Percentiles rank a stretch among this genome's conserved stretches.
phyloP scores from a whole-genome alignment of 2,888 invertebrate species.

The Andrena flavipes region DNA sequence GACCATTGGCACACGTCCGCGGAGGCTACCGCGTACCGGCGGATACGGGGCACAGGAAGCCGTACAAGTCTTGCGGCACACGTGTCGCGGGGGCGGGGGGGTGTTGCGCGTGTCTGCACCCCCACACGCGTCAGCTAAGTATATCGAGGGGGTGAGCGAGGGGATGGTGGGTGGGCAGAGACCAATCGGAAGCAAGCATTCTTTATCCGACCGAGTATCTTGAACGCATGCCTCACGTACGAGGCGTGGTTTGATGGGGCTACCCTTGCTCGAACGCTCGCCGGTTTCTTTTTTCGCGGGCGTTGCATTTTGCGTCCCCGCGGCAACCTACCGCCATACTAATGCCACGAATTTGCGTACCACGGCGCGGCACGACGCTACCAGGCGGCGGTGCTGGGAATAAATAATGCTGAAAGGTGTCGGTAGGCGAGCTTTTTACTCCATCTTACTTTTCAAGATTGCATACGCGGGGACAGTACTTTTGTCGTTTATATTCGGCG shows the following conservation, averaged over 20 bases:
- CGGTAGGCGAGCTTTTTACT: neutral
- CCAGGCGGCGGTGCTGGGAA: neutral
- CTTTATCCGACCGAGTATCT: constrained; percentile 81
- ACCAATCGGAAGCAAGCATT: constrained; percentile 84
- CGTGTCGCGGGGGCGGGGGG: constrained; percentile 42
- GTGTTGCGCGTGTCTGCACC: constrained; percentile 53
- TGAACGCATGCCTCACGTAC: constrained; percentile 80
- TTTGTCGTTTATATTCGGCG: neutral
- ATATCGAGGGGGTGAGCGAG: constrained; percentile 61
- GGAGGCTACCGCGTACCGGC: constrained; percentile 35
- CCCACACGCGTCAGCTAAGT: constrained; percentile 52
- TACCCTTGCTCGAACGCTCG: constrained; percentile 69
- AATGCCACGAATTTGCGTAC: constrained; percentile 51
- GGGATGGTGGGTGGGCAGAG: constrained; percentile 67
- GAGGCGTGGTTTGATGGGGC: constrained; percentile 80
- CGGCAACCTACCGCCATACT: constrained; percentile 61
- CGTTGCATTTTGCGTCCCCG: constrained; percentile 66
- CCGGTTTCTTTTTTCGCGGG: constrained; percentile 62
- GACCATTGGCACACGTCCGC: neutral
- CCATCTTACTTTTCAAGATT: neutral
- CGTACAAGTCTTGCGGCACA: constrained; percentile 56
- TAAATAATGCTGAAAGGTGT: constrained; percentile 24
- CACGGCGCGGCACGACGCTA: constrained; percentile 2
- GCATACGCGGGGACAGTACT: too few relatives aligned
- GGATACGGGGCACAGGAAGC: constrained; percentile 51